Conservation (phyloP, 2,888 invertebrate species). For the Drosophila stalkeri region DNA sequence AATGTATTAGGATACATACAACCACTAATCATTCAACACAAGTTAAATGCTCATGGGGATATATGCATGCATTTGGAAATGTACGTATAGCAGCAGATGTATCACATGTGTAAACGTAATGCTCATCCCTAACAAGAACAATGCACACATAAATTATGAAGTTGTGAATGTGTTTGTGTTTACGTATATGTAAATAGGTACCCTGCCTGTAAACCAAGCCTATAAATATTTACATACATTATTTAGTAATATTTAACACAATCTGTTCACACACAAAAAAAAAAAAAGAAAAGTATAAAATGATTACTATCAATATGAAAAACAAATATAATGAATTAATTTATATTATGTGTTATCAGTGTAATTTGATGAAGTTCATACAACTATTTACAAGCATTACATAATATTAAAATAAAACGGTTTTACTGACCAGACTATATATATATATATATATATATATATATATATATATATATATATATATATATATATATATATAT, state of each 20-base stretch:
- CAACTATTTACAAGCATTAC: constrained; percentile 6
- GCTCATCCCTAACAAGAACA: not conserved
- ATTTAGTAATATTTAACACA: not conserved
- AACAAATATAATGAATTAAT: not conserved
- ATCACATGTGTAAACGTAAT: not conserved
- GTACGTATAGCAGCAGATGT: too few relatives aligned
- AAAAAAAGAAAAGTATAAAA: not conserved
- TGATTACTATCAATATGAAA: not conserved
- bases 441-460: not conserved
- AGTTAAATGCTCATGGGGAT: not conserved
- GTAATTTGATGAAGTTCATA: not conserved
- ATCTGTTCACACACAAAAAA: not conserved
- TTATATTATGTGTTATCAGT: constrained; percentile 6
- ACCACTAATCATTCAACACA: too few relatives aligned
- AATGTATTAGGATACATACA: too few relatives aligned
- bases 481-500: constrained; percentile 1
- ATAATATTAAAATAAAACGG: not conserved
- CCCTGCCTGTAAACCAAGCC: not conserved
- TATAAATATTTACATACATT: not conserved
- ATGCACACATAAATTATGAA: not conserved
- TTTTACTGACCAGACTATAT: constrained; percentile 9
- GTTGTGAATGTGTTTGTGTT: too few relatives aligned
- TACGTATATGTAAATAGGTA: not conserved
- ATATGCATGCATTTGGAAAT: not conserved
- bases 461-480: not conserved